phyloP scores from a whole-genome alignment of 2,888 invertebrate genomes.

The Bursaphelenchus okinawaensis region DNA sequence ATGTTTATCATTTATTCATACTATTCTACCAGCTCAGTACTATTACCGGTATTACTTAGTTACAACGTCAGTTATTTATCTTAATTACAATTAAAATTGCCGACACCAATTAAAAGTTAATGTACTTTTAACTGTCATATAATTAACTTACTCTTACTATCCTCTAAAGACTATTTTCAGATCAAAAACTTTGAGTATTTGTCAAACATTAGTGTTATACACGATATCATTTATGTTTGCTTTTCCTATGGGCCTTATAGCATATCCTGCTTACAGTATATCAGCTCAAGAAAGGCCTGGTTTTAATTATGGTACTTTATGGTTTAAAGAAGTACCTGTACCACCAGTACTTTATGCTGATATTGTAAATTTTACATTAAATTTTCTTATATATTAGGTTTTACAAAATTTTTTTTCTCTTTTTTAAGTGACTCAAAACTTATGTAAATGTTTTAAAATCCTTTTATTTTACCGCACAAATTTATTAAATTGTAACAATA shows the following conservation, averaged over 20 bases:
- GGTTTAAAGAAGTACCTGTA: neutral
- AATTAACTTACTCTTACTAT: too few relatives aligned
- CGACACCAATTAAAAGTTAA: too few relatives aligned
- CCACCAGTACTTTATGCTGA: neutral
- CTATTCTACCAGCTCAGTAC: neutral
- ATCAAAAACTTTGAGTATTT: neutral
- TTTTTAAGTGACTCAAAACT: too few relatives aligned
- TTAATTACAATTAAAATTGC: neutral
- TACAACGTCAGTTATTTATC: neutral
- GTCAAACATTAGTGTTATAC: neutral
- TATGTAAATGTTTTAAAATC: too few relatives aligned
- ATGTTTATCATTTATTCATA: neutral
- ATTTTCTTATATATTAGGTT: neutral
- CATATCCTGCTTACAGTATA: neutral
- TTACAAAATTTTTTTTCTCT: neutral
- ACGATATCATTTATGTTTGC: neutral
- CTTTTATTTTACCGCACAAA: too few relatives aligned
- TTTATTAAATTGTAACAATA: too few relatives aligned
- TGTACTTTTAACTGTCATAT: too few relatives aligned
- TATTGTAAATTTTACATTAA: slow-evolving; percentile 28
- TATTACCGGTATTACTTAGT: neutral
- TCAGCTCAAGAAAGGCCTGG: neutral
- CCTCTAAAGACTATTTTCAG: too few relatives aligned
- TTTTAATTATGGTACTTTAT: neutral
- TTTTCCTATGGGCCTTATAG: neutral